A percentile compares a stretch with the other conserved stretches of the same genome.
phyloP scores from a whole-genome alignment of 2,797 vertebrate genomes.

The Thalassophryne amazonica region DNA sequence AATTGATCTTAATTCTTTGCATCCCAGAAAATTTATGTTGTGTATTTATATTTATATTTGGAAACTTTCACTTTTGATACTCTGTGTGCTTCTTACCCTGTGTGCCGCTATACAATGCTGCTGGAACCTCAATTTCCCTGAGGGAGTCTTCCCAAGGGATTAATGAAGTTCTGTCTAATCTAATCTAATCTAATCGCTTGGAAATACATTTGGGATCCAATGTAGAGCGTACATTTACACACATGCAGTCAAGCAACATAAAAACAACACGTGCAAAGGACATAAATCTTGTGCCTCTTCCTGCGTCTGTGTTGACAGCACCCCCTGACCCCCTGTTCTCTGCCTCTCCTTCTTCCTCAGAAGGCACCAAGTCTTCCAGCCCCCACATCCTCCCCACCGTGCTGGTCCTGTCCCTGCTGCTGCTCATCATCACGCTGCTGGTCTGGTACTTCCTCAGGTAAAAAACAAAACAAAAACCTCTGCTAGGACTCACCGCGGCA shows the following conservation, averaged over 20 bases:
- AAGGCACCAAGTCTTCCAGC: slow-evolving; percentile 5
- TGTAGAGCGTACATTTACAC: too few species aligned
- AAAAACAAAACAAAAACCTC: slow-evolving; percentile 12
- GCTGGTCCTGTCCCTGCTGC: slow-evolving; percentile 82
- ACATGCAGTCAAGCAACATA: not conserved
- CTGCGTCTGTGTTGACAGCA: slow-evolving; percentile 41
- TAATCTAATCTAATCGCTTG: too few species aligned
- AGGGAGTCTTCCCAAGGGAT: too few species aligned
- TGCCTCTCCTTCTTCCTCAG: slow-evolving; percentile 75
- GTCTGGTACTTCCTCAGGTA: slow-evolving; percentile 93
- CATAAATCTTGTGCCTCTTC: slow-evolving; percentile 40
- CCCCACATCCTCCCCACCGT: slow-evolving; percentile 71
- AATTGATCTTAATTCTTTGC: too few species aligned
- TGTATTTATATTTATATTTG: too few species aligned
- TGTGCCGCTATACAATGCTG: too few species aligned
- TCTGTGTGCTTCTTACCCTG: too few species aligned
- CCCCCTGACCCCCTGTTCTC: slow-evolving; percentile 30
- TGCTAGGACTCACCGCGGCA: not conserved
- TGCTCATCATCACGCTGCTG: slow-evolving; percentile 81
- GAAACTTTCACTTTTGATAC: too few species aligned
- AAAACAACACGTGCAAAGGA: not conserved
- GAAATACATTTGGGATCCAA: too few species aligned
- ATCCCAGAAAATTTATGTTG: too few species aligned
- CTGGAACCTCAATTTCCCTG: too few species aligned
- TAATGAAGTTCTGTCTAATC: too few species aligned